phyloP scores from a whole-genome alignment of 2,888 invertebrate genomes.

The Lottia scabra region DNA sequence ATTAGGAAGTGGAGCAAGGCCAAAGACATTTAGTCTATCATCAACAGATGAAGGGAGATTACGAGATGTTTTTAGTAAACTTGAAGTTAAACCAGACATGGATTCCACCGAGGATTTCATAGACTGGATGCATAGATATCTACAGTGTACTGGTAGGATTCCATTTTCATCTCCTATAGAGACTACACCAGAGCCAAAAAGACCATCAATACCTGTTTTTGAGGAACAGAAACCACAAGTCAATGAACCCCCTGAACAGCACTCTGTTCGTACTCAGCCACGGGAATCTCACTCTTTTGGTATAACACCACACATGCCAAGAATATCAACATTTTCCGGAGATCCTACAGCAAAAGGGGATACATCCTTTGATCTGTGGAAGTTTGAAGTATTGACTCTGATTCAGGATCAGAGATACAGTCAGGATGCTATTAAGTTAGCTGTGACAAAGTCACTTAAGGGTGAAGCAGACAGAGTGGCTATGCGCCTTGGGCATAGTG shows the following conservation, averaged over 20 bases:
- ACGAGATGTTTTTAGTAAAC: background rate
- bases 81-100: background rate
- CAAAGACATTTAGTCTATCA: no score
- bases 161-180: background rate
- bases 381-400: background rate
- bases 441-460: background rate
- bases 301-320: no score
- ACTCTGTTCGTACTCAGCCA: no score
- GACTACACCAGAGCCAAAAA: background rate
- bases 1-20: no score
- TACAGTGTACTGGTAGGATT: background rate
- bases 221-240: no score
- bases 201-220: no score
- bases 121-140: background rate
- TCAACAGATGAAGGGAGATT: background rate
- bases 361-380: background rate
- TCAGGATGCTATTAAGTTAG: background rate
- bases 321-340: no score
- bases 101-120: background rate
- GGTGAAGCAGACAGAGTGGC: background rate
- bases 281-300: no score
- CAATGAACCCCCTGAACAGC: no score
- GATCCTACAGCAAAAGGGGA: background rate
- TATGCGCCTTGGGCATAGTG: background rate
- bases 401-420: background rate